Percentiles rank a stretch among this genome's conserved stretches.
Conservation (phyloP, 1,140 invertebrate species). For the Leptoteleia sp. region DNA sequence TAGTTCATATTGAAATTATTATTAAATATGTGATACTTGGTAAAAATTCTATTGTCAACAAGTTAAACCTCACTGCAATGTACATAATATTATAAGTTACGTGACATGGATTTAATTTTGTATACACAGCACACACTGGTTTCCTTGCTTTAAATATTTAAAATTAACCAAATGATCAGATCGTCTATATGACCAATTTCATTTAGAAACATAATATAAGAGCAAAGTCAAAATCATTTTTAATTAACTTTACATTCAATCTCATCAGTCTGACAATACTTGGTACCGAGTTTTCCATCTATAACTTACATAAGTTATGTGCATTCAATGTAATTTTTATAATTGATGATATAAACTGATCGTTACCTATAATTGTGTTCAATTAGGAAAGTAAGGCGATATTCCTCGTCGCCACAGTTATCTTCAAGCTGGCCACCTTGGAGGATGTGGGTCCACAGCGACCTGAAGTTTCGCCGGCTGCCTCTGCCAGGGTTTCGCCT, state of each 20-base stretch:
- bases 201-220: no score
- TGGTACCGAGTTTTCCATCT: no score
- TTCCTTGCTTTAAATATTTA: neutral
- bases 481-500: slow-evolving; percentile 75
- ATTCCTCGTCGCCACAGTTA: slow-evolving; percentile 78
- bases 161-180: no score
- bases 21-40: neutral
- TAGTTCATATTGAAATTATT: no score
- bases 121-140: neutral
- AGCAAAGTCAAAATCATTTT: no score
- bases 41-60: neutral
- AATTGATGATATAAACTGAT: neutral
- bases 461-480: slow-evolving; percentile 76
- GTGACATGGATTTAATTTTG: neutral
- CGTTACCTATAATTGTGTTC: slow-evolving; percentile 19
- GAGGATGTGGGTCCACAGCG: slow-evolving; percentile 82
- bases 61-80: neutral
- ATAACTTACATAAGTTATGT: neutral
- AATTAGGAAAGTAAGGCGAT: slow-evolving; percentile 78
- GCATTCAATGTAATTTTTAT: neutral
- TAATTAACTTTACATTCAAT: no score
- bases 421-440: slow-evolving; percentile 83
- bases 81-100: neutral
- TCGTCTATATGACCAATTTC: no score
- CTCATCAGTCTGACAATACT: no score